phyloP scores from a whole-genome alignment of 2,888 invertebrate genomes.

The Idaea straminata region DNA sequence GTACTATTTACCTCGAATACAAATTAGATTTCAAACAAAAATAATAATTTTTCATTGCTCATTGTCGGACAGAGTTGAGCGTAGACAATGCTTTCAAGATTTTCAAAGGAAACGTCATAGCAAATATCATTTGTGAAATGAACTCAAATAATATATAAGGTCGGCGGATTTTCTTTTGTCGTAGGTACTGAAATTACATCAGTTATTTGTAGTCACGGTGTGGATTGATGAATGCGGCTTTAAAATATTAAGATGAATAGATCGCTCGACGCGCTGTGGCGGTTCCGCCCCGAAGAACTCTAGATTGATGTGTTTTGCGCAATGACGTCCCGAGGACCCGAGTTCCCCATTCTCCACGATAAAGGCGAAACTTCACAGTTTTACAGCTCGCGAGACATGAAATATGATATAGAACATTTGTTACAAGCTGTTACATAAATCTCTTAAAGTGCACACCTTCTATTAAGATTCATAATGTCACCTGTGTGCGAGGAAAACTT shows the following conservation, averaged over 20 bases:
- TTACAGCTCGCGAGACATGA: constrained; percentile 40
- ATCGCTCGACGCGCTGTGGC: constrained; percentile 28
- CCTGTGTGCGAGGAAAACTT: background rate
- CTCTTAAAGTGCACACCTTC: constrained; percentile 23
- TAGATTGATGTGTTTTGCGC: constrained; percentile 60
- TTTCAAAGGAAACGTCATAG: constrained; percentile 9
- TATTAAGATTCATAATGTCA: constrained; percentile 30
- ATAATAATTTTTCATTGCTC: constrained; percentile 4
- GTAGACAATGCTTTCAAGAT: constrained; percentile 10
- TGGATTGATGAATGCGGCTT: constrained; percentile 47
- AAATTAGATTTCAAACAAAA: constrained; percentile 12
- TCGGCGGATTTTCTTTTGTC: constrained; percentile 15
- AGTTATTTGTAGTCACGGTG: constrained; percentile 26
- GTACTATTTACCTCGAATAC: background rate
- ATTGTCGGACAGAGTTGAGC: constrained; percentile 8
- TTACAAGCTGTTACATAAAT: constrained; percentile 41
- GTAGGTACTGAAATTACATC: constrained; percentile 30
- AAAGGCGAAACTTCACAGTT: constrained; percentile 45
- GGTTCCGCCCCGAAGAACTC: constrained; percentile 33
- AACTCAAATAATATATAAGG: constrained; percentile 6
- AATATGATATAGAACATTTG: constrained; percentile 35
- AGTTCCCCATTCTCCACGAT: constrained; percentile 32
- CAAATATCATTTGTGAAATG: constrained; percentile 13
- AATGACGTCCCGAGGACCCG: constrained; percentile 37
- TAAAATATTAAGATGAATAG: constrained; percentile 49